Conservation (phyloP, 2,888 invertebrate genomes). For the Eupithecia subumbrata region DNA sequence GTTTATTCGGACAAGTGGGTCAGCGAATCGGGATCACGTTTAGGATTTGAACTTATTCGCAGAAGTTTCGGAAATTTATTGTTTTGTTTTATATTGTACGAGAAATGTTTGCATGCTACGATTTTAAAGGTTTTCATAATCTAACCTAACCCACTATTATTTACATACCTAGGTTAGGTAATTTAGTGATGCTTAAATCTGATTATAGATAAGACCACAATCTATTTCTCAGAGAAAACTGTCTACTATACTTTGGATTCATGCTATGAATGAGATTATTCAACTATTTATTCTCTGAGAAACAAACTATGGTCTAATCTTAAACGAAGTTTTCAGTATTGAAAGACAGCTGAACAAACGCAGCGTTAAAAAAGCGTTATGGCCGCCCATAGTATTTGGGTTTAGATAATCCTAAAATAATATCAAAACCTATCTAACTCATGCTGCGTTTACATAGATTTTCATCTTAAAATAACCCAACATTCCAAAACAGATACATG, state of each 20-base stretch:
- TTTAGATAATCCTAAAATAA: not conserved
- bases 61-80: not conserved
- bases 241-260: too few species aligned
- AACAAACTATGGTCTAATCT: too few species aligned
- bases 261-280: too few species aligned
- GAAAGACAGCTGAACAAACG: not conserved
- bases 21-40: constrained; percentile 25
- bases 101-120: not conserved
- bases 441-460: constrained; percentile 17
- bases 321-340: too few species aligned
- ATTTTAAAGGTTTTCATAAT: not conserved
- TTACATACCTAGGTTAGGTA: too few species aligned
- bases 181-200: not conserved
- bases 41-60: not conserved
- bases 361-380: not conserved
- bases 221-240: too few species aligned
- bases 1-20: constrained; percentile 39
- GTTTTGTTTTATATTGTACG: not conserved
- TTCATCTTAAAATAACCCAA: not conserved
- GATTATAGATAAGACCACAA: not conserved
- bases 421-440: not conserved
- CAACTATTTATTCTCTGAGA: too few species aligned
- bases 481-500: constrained; percentile 9
- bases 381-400: not conserved
- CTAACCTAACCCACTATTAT: not conserved